Evolutionary conservation across 2,797 vertebrate species (phyloP), one percentile per base, ranked within the genome.

Genomic region (Poliocrania exsul): DNA sequence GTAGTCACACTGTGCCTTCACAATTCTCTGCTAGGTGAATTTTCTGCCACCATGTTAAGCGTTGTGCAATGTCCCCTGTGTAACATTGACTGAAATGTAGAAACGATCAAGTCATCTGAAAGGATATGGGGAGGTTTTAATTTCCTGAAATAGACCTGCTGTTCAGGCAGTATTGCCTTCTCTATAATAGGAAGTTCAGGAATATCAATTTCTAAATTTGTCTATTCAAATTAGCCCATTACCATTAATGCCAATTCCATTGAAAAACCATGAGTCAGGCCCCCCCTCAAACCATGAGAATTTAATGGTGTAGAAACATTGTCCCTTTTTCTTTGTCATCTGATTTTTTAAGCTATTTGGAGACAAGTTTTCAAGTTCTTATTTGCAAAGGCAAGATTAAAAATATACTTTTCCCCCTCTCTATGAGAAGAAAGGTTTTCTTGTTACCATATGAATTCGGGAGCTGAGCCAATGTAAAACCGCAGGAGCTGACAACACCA

Each of bases 161-260:
- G 94, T 96, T 96, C 94, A 96, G 89, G 91, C 95, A 93, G 89
- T 96, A 95, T 91, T 95, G 94, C 92, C 82, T 95, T 93, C 72
- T 91, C 91, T 93, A 62, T 96, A 96, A 93, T 95, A 94, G 89
- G 95, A 95, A 97, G 91, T 95, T 96, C 96, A 95, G 93, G 92
- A 95, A 97, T 97, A 97, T 96, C 94, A 96, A 91, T 96, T 95
- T 96, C 94, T 96, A 95, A 95, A 95, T 97, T 96, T 90, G 93
- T 94, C 91, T 94, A 93, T 93, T 94, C 92, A 96, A 92, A 97
- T 97, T 92, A 96, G 54, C 1, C 94, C 70, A 94, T 96, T 96
- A 91, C 89, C 85, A 96, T 93, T 94, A 96, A 94, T 61, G 81
- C 87, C 89, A 95, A 83, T 57, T 89, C 92, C 75, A 91, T 86